Conservation (phyloP, 2,888 invertebrate species). For the Harmothoe impar region DNA sequence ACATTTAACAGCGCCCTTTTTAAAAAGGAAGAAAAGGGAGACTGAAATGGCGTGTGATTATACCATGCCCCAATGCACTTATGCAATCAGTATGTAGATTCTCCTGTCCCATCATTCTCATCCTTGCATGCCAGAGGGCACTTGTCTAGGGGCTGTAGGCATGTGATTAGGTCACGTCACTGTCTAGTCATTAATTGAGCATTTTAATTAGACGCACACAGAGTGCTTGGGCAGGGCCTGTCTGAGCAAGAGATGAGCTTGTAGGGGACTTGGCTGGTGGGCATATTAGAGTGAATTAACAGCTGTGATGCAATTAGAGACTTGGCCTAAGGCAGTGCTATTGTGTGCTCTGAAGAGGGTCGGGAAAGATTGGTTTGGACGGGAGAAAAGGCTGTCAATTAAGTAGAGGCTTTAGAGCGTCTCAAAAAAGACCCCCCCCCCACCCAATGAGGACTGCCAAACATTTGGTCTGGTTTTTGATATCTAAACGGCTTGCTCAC, state of each 20-base stretch:
- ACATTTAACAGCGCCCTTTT: too few relatives aligned
- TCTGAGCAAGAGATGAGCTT: not conserved
- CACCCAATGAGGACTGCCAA: too few relatives aligned
- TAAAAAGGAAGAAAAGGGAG: too few relatives aligned
- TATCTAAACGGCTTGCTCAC: too few relatives aligned
- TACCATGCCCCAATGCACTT: too few relatives aligned
- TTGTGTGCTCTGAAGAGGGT: not conserved
- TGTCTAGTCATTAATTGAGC: slow-evolving; percentile 28
- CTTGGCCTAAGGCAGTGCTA: not conserved
- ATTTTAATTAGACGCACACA: slow-evolving; percentile 36
- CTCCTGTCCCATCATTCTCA: not conserved
- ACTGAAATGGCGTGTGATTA: too few relatives aligned
- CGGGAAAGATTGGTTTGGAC: not conserved
- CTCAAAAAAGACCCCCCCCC: too few relatives aligned
- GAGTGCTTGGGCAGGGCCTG: not conserved
- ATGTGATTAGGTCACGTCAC: not conserved
- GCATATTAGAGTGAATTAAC: not conserved
- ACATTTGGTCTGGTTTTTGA: too few relatives aligned
- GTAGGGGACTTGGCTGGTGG: not conserved
- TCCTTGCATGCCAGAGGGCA: not conserved
- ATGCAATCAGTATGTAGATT: too few relatives aligned
- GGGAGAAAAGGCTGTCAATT: not conserved
- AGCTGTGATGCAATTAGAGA: not conserved
- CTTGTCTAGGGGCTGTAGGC: not conserved
- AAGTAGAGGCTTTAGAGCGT: not conserved